A percentile compares a stretch with the other conserved stretches of the same genome.
Conservation (phyloP, 2,797 vertebrate species). For the Yasuhikotakia modesta region DNA sequence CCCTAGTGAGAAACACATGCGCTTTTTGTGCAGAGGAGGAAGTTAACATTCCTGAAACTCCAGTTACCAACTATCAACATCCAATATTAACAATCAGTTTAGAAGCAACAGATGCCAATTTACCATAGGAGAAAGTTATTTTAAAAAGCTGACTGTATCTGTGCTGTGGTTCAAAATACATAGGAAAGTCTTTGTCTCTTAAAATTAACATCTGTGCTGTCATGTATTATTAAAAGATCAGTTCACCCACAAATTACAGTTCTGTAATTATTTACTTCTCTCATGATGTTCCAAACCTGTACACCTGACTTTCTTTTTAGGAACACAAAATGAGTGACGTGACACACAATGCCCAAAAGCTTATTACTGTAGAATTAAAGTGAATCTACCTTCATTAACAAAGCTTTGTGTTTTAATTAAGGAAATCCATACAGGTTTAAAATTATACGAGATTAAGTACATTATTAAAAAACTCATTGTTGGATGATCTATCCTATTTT, state of each 20-base stretch:
- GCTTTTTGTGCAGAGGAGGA: not conserved
- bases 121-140: not conserved
- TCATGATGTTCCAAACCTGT: not conserved
- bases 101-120: not conserved
- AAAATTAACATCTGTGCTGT: not conserved
- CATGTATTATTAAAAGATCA: not conserved
- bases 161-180: constrained; percentile 54
- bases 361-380: not conserved
- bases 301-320: too few species aligned
- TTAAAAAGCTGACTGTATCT: not conserved
- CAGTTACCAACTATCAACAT: not conserved
- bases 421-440: not conserved
- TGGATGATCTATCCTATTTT: not conserved
- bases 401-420: too few species aligned
- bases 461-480: not conserved
- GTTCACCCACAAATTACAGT: not conserved
- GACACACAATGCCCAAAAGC: not conserved
- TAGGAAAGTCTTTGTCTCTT: not conserved
- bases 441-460: too few species aligned
- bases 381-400: not conserved
- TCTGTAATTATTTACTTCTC: not conserved
- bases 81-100: not conserved
- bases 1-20: not conserved
- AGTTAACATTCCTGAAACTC: not conserved
- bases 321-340: too few species aligned